phyloP scores from a whole-genome alignment of 1,140 invertebrate species.

The Dendroctonus ponderosae region DNA sequence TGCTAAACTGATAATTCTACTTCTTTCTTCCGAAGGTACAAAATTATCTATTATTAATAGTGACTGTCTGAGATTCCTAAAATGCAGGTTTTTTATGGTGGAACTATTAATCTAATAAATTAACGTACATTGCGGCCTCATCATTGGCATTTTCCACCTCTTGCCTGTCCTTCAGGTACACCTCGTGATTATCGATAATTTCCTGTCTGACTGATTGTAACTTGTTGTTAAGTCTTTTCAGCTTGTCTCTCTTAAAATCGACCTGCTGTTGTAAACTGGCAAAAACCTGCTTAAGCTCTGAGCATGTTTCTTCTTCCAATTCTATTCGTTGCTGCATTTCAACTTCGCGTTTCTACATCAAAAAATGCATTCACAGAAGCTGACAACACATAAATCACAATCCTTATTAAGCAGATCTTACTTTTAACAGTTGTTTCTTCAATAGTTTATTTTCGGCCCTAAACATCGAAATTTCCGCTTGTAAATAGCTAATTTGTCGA shows the following conservation, averaged over 20 bases:
- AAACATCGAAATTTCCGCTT: too few species aligned
- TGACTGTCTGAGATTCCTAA: constrained; percentile 70
- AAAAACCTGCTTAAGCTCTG: constrained; percentile 82
- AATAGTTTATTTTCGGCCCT: too few species aligned
- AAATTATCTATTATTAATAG: constrained; percentile 95
- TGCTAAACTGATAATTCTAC: constrained; percentile 73
- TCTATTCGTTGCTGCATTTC: constrained; percentile 88
- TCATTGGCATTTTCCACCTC: constrained; percentile 83
- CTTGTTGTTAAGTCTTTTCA: constrained; percentile 61
- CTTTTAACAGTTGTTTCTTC: too few species aligned
- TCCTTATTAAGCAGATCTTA: too few species aligned
- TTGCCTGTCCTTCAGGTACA: constrained; percentile 56
- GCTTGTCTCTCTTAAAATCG: constrained; percentile 87
- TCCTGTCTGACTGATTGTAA: constrained; percentile 56
- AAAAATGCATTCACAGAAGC: neutral
- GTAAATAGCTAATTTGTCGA: too few species aligned
- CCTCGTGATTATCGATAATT: constrained; percentile 48
- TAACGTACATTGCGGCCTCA: constrained; percentile 65
- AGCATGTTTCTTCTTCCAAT: constrained; percentile 82
- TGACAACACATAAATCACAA: neutral
- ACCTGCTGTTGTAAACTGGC: constrained; percentile 87
- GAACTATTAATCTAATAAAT: constrained; percentile 1
- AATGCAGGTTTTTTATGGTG: constrained; percentile 2
- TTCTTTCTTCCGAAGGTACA: constrained; percentile 87
- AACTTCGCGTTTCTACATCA: constrained; percentile 59